A percentile compares a stretch with the other conserved stretches of the same genome.
phyloP scores from a whole-genome alignment of 1,140 invertebrate genomes.

The Physella acuta region DNA sequence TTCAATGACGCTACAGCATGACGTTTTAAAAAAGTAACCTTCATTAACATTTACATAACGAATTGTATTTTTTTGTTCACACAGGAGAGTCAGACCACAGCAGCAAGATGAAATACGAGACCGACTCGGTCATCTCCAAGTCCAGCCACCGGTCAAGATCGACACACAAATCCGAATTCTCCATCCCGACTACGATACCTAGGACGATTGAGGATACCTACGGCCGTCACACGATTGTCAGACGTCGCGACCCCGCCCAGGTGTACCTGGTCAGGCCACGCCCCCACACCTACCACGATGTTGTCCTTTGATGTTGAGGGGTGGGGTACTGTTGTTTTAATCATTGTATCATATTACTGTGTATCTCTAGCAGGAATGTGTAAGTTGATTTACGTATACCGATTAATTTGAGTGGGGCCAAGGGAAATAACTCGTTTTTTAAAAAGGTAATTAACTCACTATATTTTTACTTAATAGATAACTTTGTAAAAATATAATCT shows the following conservation, averaged over 20 bases:
- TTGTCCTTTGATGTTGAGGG: neutral
- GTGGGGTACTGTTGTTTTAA: too few relatives aligned
- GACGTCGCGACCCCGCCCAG: neutral
- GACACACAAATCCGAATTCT: neutral
- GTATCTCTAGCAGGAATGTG: too few relatives aligned
- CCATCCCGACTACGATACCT: constrained; percentile 22
- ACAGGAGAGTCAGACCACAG: neutral
- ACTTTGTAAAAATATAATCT: too few relatives aligned
- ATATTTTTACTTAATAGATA: too few relatives aligned
- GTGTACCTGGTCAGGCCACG: neutral
- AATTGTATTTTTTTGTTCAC: neutral
- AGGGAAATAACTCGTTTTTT: too few relatives aligned
- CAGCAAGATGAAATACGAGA: constrained; percentile 19
- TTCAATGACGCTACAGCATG: too few relatives aligned
- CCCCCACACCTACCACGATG: constrained; percentile 10
- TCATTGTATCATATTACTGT: too few relatives aligned
- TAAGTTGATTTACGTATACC: too few relatives aligned
- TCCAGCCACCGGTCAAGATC: neutral
- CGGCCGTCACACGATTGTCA: neutral
- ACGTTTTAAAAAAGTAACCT: too few relatives aligned
- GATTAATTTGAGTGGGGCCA: too few relatives aligned
- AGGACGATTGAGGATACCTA: constrained; percentile 32
- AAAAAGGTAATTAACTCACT: too few relatives aligned
- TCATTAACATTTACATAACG: too few relatives aligned
- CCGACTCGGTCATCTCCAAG: neutral